These are phyloP conservation scores for Brachyistius frenatus DNA, from an alignment of 2,113 vertebrate genomes.

Conservation along the genomic window DNA sequence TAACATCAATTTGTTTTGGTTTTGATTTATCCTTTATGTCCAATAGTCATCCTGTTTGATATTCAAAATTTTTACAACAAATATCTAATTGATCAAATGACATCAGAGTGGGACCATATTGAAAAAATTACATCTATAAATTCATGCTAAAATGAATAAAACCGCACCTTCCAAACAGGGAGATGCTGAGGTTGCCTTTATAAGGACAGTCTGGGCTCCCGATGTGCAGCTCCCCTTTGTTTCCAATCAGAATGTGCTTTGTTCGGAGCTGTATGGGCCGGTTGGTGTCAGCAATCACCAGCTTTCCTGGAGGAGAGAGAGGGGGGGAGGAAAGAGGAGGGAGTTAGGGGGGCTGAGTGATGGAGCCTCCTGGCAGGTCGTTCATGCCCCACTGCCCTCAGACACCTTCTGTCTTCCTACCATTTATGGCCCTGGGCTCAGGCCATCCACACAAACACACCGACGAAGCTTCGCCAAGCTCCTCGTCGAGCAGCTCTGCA, in stretches of 20 bases:
- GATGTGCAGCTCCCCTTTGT: slow-evolving; percentile 90
- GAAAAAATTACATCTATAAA: no score
- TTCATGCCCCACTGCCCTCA: slow-evolving; percentile 47
- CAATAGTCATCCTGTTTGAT: no score
- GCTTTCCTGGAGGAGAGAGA: slow-evolving; percentile 85
- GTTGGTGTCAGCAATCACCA: slow-evolving; percentile 90
- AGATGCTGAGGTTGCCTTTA: slow-evolving; percentile 89
- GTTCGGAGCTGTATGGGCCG: slow-evolving; percentile 88
- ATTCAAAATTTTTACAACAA: no score
- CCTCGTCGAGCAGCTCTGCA: slow-evolving; percentile 10
- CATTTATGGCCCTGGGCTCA: slow-evolving; percentile 53
- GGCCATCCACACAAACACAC: slow-evolving; percentile 29
- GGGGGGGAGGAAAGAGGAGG: not conserved
- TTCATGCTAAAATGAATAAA: no score
- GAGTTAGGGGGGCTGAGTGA: not conserved
- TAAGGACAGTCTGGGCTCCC: slow-evolving; percentile 94
- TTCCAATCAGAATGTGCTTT: slow-evolving; percentile 91
- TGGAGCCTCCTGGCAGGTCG: slow-evolving; percentile 25
- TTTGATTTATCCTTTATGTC: no score
- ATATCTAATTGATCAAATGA: no score
- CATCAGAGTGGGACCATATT: no score
- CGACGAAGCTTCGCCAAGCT: not conserved
- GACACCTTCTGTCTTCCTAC: slow-evolving; percentile 43
- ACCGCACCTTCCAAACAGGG: slow-evolving; percentile 92
- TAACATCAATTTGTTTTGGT: no score